Evolutionary conservation across 2,888 invertebrate species (phyloP).

Genomic region (Allophyes oxyacanthae): DNA sequence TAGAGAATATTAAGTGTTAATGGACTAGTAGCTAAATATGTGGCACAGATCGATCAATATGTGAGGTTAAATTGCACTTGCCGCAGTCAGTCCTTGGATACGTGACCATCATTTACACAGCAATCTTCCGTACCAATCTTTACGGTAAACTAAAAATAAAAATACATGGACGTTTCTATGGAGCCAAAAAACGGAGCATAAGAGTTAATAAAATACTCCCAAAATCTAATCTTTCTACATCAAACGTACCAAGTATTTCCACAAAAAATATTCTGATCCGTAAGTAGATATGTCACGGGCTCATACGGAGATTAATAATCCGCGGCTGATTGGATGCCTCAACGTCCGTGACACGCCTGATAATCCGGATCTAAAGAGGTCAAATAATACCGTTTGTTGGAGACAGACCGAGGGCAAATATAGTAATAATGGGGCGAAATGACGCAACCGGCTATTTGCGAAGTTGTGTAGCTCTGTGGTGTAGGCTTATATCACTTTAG

Average conservation of each 20-base stretch:
- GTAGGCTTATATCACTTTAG: slow-evolving; percentile 8
- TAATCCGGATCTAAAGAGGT: slow-evolving; percentile 31
- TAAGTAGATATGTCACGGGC: background rate
- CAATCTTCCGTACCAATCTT: too few species aligned
- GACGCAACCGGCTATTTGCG: slow-evolving; percentile 24
- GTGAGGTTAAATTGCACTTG: too few species aligned
- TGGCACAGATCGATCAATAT: too few species aligned
- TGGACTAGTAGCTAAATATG: too few species aligned
- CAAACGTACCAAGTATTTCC: background rate
- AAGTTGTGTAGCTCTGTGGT: slow-evolving; percentile 21
- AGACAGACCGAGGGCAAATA: slow-evolving; percentile 43
- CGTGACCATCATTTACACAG: too few species aligned
- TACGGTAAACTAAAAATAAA: too few species aligned
- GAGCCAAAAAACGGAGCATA: too few species aligned
- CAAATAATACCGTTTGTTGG: slow-evolving; percentile 43
- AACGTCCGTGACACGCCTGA: slow-evolving; percentile 42
- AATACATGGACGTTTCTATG: too few species aligned
- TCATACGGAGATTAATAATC: slow-evolving; percentile 47
- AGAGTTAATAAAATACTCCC: too few species aligned
- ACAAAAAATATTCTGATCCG: background rate
- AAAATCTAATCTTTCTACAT: background rate
- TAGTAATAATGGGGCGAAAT: slow-evolving; percentile 35
- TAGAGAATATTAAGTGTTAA: too few species aligned
- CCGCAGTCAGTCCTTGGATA: too few species aligned
- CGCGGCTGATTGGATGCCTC: slow-evolving; percentile 47